A percentile compares a stretch with the other conserved stretches of the same genome.
phyloP scores from a whole-genome alignment of 2,113 vertebrate species.

The Hippocampus barbouri region DNA sequence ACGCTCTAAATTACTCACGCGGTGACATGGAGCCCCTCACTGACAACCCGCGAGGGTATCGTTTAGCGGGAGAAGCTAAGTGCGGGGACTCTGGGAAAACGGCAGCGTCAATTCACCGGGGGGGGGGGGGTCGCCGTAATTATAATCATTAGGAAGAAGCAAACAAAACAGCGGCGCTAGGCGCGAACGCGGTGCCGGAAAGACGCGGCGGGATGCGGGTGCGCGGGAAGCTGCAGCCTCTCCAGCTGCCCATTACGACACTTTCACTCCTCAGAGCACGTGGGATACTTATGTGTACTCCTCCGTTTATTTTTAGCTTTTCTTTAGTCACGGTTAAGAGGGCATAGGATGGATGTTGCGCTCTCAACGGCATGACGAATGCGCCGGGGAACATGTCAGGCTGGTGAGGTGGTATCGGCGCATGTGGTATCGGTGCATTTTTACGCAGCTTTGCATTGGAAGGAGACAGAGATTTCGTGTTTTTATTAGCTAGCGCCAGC shows the following conservation, averaged over 20 bases:
- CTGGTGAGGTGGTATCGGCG: no score
- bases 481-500: no score
- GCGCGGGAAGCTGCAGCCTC: conserved; percentile 26
- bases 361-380: background rate
- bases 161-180: background rate
- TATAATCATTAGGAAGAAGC: background rate
- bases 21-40: conserved; percentile 36
- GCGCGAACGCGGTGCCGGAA: background rate
- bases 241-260: conserved; percentile 27
- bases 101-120: background rate
- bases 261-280: conserved; percentile 39
- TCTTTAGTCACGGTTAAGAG: conserved; percentile 37
- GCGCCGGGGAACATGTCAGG: no score
- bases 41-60: conserved; percentile 25
- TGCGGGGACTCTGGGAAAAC: conserved; percentile 12
- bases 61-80: conserved; percentile 25
- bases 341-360: background rate
- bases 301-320: conserved; percentile 29
- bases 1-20: conserved; percentile 39
- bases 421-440: no score
- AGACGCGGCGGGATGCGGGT: conserved; percentile 27
- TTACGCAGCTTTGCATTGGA: no score
- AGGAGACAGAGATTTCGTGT: no score
- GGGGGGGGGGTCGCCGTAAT: background rate
- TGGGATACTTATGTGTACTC: conserved; percentile 31